Base-by-base conservation (phyloP, 2,797 vertebrate species). In the Merluccius polli region DNA sequence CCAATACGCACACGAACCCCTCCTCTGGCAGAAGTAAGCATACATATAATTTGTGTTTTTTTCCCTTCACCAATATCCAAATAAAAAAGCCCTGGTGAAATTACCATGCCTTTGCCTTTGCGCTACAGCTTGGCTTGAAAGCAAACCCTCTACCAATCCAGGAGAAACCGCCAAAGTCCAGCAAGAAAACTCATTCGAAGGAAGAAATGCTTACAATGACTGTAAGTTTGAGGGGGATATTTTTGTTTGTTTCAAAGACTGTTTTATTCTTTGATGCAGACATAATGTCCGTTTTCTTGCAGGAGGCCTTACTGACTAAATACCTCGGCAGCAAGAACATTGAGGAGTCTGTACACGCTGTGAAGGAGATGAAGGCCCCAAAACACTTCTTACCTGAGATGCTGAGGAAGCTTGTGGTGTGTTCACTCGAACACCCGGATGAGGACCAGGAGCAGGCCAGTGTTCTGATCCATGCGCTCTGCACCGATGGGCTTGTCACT, bases 111-210 rank as follows among this genome's bases (percentile, higher is more conserved):
- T 24, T 59, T 69, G 13, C 4, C 32, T 33, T 0, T 18, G 44
- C 31, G 81, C 0, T 85, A 92, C 96, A 98, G 87, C 98, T 99
- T 89, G 98, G 98, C 89, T 94, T 99, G 80, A 99, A 98, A 95
- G 97, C 94, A 78, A 98, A 96, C 87, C 97, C 98, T 79, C 98
- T 97, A 72, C 95, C 96, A 79, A 99, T 99, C 89, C 98, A 99
- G 92, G 98, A 99, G 89, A 99, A 99, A 86, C 97, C 97, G 88
- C 95, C 95, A 70, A 99, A 99, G 91, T 95, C 91, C 31, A 95
- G 72, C 78, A 99, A 98, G 92, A 99, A 97, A 83, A 95, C 97
- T 78, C 98, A 96, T 52, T 95, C 98, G 76, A 99, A 96, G 84
- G 98, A 99, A 90, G 98, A 99, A 88, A 89, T 99, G 18, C 89